phyloP scores from a whole-genome alignment of 2,113 vertebrate species.

The Perca fluviatilis region DNA sequence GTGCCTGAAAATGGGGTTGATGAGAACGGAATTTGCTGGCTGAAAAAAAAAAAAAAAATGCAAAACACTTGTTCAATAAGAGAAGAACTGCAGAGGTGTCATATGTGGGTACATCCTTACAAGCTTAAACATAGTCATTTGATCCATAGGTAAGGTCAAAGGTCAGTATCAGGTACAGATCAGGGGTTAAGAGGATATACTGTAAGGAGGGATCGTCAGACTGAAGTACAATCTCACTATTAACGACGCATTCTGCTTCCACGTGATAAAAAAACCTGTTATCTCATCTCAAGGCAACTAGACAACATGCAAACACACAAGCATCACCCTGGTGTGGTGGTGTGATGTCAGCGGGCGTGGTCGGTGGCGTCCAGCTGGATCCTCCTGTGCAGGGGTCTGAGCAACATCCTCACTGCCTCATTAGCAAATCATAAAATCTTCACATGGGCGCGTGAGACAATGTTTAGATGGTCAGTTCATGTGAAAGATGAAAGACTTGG shows the following conservation, averaged over 20 bases:
- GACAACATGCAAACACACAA: conserved; percentile 51
- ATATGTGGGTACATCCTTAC: neutral
- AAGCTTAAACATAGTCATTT: neutral
- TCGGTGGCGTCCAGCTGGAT: conserved; percentile 68
- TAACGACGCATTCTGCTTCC: neutral
- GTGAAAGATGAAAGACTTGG: conserved; percentile 63
- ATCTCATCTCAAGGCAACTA: conserved; percentile 18
- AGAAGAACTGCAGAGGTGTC: neutral
- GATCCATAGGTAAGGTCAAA: neutral
- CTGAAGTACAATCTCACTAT: neutral
- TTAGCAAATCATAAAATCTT: conserved; percentile 70
- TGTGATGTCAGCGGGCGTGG: conserved; percentile 66
- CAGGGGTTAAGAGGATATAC: neutral
- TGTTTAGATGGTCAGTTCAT: conserved; percentile 52
- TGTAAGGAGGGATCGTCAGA: neutral
- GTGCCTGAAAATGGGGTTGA: neutral
- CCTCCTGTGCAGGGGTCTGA: conserved; percentile 41
- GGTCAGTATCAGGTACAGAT: neutral
- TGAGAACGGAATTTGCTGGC: neutral
- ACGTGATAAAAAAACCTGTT: neutral
- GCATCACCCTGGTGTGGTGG: neutral
- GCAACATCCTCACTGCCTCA: conserved; percentile 63
- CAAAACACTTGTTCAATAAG: neutral
- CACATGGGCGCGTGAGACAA: conserved; percentile 39
- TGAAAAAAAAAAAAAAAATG: neutral